A percentile compares a stretch with the other conserved stretches of the same genome.
Conservation (phyloP, 2,113 vertebrate genomes). For the Gadus chalcogrammus region DNA sequence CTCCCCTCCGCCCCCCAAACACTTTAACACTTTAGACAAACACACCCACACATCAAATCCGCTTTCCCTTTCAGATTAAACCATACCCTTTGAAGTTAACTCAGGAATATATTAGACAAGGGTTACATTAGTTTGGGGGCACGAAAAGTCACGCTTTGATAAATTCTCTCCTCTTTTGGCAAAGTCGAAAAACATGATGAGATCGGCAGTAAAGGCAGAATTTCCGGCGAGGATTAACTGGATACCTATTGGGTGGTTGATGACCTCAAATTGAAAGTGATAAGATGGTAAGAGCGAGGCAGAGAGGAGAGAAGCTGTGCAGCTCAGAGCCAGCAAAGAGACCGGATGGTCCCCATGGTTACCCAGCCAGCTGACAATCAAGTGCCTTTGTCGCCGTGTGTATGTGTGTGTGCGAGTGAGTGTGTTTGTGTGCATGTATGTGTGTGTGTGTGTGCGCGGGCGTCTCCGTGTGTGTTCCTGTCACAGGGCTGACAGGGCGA, state of each 20-base stretch:
- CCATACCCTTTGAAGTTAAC: too few relatives aligned
- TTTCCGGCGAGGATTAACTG: too few relatives aligned
- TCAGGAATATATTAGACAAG: too few relatives aligned
- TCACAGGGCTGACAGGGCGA: constrained; percentile 49
- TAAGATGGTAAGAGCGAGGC: neutral
- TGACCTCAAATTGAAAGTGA: too few relatives aligned
- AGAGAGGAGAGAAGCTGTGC: neutral
- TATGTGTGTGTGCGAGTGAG: neutral
- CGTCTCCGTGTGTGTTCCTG: constrained; percentile 19
- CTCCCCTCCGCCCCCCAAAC: too few relatives aligned
- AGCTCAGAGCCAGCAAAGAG: neutral
- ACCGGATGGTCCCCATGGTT: constrained; percentile 59
- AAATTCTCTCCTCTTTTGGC: neutral
- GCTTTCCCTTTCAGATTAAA: too few relatives aligned
- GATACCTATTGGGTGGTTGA: too few relatives aligned
- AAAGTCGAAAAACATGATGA: neutral
- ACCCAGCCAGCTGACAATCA: constrained; percentile 68
- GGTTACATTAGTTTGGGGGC: too few relatives aligned
- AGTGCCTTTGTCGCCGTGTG: constrained; percentile 35
- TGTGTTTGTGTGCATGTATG: too few relatives aligned
- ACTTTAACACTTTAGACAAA: too few relatives aligned
- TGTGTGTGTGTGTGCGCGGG: constrained; percentile 6
- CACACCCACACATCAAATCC: too few relatives aligned
- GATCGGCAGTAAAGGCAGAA: neutral
- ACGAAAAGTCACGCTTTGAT: too few relatives aligned